Conservation (phyloP, 1,140 invertebrate genomes). For the Drosophila ogumai region DNA sequence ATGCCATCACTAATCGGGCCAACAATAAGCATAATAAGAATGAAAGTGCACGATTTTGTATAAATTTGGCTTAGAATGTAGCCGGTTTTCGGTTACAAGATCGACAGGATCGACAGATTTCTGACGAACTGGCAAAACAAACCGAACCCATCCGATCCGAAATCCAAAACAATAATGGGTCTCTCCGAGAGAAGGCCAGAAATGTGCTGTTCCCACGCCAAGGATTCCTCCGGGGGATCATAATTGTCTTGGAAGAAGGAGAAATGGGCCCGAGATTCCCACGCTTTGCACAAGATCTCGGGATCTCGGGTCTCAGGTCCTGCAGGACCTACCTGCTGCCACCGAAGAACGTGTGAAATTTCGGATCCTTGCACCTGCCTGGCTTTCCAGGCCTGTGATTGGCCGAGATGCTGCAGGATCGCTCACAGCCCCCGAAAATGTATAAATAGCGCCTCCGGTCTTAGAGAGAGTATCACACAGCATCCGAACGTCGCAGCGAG, state of each 20-base stretch:
- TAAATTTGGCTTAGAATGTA: constrained; percentile 42
- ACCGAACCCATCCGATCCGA: constrained; percentile 7
- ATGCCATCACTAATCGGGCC: constrained; percentile 29
- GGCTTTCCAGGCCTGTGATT: constrained; percentile 52
- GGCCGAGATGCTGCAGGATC: constrained; percentile 69
- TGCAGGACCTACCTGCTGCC: constrained; percentile 65
- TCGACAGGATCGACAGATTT: constrained; percentile 39
- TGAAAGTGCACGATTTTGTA: constrained; percentile 35
- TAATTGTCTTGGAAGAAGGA: constrained; percentile 57
- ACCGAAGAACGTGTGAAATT: constrained; percentile 76
- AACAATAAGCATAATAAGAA: constrained; percentile 26
- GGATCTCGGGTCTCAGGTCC: constrained; percentile 44
- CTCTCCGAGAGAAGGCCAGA: constrained; percentile 36
- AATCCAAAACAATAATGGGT: constrained; percentile 33
- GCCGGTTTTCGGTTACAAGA: constrained; percentile 48
- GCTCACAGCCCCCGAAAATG: constrained; percentile 19
- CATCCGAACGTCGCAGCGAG: constrained; percentile 39
- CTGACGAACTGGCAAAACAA: constrained; percentile 43
- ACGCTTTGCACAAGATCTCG: constrained; percentile 65
- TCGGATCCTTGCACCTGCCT: constrained; percentile 66
- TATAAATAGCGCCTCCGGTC: constrained; percentile 70
- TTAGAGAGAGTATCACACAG: constrained; percentile 61
- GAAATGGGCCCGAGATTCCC: constrained; percentile 60
- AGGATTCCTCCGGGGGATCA: constrained; percentile 44
- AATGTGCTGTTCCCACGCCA: constrained; percentile 64